Percentiles rank a stretch among this genome's conserved stretches.
These are phyloP conservation scores for Steinernema hermaphroditum DNA, from an alignment of 2,888 invertebrate species.

Conservation along the genomic window DNA sequence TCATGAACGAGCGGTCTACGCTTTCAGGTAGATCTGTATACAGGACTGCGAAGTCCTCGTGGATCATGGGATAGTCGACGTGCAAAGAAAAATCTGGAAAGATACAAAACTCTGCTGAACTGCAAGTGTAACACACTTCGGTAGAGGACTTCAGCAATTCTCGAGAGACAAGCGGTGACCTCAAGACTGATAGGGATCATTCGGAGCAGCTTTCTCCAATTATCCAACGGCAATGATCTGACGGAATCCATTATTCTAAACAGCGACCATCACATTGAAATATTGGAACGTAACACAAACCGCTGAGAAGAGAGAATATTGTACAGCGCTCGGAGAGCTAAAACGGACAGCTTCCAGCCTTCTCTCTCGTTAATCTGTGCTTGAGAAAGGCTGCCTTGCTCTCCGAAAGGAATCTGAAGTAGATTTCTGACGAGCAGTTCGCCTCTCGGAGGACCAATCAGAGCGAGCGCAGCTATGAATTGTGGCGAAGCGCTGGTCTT, in stretches of 20 bases:
- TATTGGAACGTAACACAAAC: background rate
- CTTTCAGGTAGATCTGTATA: background rate
- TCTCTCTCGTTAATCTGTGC: background rate
- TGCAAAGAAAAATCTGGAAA: constrained; percentile 9
- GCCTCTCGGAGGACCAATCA: background rate
- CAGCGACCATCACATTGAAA: background rate
- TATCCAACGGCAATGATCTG: background rate
- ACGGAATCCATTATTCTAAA: background rate
- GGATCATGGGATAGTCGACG: background rate
- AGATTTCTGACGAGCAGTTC: background rate
- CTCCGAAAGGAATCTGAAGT: background rate
- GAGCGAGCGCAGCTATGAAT: background rate
- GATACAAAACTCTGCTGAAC: background rate
- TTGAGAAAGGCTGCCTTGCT: background rate
- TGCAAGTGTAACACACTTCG: background rate
- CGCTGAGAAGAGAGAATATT: background rate
- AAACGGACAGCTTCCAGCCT: background rate
- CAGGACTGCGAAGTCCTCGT: background rate
- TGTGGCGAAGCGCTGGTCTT: background rate
- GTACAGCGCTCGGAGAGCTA: background rate
- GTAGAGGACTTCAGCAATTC: background rate
- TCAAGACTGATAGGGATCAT: background rate
- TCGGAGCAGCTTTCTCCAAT: constrained; percentile 16
- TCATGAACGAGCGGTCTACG: constrained; percentile 21
- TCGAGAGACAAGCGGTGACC: constrained; percentile 6